phyloP scores from a whole-genome alignment of 1,140 invertebrate genomes.

The Drosophila subpulchrella region DNA sequence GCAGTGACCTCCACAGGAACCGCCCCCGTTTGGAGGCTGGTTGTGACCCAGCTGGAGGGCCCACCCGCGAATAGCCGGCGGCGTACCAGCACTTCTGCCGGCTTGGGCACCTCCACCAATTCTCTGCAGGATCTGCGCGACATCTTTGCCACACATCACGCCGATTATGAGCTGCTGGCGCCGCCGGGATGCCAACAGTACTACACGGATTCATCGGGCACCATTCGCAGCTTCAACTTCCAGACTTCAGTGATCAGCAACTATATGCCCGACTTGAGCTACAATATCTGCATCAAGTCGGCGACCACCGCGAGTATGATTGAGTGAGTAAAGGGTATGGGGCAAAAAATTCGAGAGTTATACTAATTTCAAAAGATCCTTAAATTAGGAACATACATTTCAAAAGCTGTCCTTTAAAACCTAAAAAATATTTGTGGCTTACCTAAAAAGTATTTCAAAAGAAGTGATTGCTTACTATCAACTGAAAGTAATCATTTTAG shows the following conservation, averaged over 20 bases:
- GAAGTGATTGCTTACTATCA: too few species aligned
- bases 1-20: constrained; percentile 41
- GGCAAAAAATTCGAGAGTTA: too few species aligned
- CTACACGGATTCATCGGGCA: constrained; percentile 86
- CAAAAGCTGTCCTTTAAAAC: too few species aligned
- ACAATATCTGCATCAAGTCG: constrained; percentile 85
- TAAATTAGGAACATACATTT: too few species aligned
- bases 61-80: constrained; percentile 46
- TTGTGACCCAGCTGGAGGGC: constrained; percentile 88
- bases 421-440: too few species aligned
- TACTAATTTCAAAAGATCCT: too few species aligned
- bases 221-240: constrained; percentile 88
- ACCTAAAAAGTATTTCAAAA: too few species aligned
- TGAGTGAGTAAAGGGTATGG: too few species aligned
- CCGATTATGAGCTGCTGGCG: constrained; percentile 84
- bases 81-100: constrained; percentile 14
- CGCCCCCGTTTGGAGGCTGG: constrained; percentile 86
- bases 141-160: constrained; percentile 74
- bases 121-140: constrained; percentile 72
- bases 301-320: constrained; percentile 60
- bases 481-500: too few species aligned
- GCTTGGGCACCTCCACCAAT: constrained; percentile 38
- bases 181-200: constrained; percentile 88
- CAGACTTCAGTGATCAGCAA: constrained; percentile 80
- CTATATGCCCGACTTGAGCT: constrained; percentile 77